Percentiles rank a stretch among this genome's conserved stretches.
These are phyloP conservation scores for Solea senegalensis DNA, from an alignment of 2,113 vertebrate genomes.

Conservation along the genomic window DNA sequence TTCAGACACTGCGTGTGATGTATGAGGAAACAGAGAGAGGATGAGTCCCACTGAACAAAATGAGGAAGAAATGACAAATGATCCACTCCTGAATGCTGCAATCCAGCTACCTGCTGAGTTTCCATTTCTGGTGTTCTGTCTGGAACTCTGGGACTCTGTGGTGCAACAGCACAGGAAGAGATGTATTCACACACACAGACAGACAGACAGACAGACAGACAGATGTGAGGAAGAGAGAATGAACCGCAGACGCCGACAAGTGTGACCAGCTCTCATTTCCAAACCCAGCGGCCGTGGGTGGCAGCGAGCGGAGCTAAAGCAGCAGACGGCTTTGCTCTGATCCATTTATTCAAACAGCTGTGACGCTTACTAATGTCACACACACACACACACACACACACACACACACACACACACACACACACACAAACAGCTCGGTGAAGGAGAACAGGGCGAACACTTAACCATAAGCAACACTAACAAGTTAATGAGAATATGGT, in stretches of 20 bases:
- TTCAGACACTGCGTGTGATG: slow-evolving; percentile 21
- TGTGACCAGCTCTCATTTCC: slow-evolving; percentile 8
- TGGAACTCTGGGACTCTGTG: slow-evolving; percentile 55
- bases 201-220: slow-evolving; percentile 27
- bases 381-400: slow-evolving; percentile 2
- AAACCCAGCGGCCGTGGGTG: slow-evolving; percentile 20
- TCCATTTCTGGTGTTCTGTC: slow-evolving; percentile 33
- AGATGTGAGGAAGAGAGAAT: slow-evolving; percentile 30
- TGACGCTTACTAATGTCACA: background rate
- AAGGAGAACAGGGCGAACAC: background rate
- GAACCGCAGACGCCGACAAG: slow-evolving; percentile 14
- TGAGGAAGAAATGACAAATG: slow-evolving; percentile 1
- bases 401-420: slow-evolving; percentile 1
- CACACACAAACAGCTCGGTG: background rate
- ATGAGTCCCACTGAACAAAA: slow-evolving; percentile 10
- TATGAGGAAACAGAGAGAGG: background rate
- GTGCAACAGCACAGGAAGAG: slow-evolving; percentile 23
- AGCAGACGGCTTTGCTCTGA: slow-evolving; percentile 31
- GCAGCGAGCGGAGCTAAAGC: slow-evolving; percentile 19
- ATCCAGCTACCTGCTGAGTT: slow-evolving; percentile 64
- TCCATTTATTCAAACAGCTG: slow-evolving; percentile 36
- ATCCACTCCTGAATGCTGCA: slow-evolving; percentile 31
- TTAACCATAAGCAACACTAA: background rate
- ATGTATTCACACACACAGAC: slow-evolving; percentile 20
- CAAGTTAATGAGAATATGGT: background rate